These are phyloP conservation scores for Rhinichthys osculus DNA, from an alignment of 2,797 vertebrate species.

Conservation along the genomic window DNA sequence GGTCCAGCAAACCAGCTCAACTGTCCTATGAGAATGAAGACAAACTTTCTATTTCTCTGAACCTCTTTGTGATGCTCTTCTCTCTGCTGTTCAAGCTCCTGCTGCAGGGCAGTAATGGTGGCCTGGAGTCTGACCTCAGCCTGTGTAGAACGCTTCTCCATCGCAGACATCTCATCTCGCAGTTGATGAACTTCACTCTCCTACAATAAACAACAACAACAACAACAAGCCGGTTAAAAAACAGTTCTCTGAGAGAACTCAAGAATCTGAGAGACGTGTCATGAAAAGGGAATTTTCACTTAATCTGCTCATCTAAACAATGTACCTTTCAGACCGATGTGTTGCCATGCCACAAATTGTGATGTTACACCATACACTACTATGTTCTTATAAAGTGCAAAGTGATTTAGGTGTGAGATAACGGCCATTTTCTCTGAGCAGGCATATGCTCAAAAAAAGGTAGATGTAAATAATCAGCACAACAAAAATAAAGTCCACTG, in stretches of 20 bases:
- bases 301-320: neutral
- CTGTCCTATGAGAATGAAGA: neutral
- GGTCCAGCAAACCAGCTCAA: neutral
- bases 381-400: neutral
- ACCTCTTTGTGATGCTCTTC: constrained; percentile 73
- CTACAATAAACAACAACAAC: constrained; percentile 61
- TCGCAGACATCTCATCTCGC: constrained; percentile 73
- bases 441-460: neutral
- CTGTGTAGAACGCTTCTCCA: constrained; percentile 70
- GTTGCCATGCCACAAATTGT: neutral
- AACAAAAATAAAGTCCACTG: neutral
- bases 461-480: neutral
- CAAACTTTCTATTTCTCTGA: constrained; percentile 1
- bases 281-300: neutral
- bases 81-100: constrained; percentile 70
- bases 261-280: neutral
- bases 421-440: neutral
- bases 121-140: constrained; percentile 69
- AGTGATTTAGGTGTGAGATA: neutral
- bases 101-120: constrained; percentile 69
- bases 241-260: neutral
- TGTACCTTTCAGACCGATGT: neutral
- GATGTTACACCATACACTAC: neutral
- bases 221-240: constrained; percentile 29
- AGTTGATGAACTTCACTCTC: constrained; percentile 72